Evolutionary conservation across 1,140 invertebrate genomes (phyloP), one percentile per base, ranked within the genome.

Genomic region (Drosophila ercepeae): DNA sequence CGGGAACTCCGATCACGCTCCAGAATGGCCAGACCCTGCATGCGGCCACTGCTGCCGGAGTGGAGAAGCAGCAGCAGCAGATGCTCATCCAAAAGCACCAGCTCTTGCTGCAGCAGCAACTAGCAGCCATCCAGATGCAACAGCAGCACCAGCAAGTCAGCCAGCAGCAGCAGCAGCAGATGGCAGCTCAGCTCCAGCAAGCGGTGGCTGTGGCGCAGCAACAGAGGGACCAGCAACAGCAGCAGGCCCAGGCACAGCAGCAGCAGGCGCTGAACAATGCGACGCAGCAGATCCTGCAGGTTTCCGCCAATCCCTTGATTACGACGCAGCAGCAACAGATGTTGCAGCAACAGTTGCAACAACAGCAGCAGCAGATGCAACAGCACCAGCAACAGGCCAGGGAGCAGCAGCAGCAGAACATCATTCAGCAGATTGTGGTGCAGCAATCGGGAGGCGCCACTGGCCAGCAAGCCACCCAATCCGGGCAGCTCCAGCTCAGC

Each of bases 281-380:
- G 8, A 60, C 71, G 1, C 83, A 89, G 34, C 91, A 92, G 13
- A 90, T 92, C 50, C 89, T 92, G 46, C 91, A 93, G 5, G 93
- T 93, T 92, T 93, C 79, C n/a, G 63, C 71, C 4, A 79, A 64
- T 32, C 74, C 69, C 5, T 86, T 75, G 42, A 81, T 86, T 42
- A 54, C 81, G 14, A 64, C 77, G 5, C 73, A 92, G 36, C 89
- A 90, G 64, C 75, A 90, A 8, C 76, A 77, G 36, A 57, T 72
- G 51, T 78, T 83, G 44, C 78, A 78, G 21, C 82, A 88, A 16
- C 84, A 89, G 49, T 68, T 92, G 69, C 67, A 91, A 25, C 90
- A 90, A 52, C 69, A 79, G 14, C 89, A 78, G 18, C 74, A 88
- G 14, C 86, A 63, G 11, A 71, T 69, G 19, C 75, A 71, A 21